These are phyloP conservation scores for Psophia crepitans DNA, from an alignment of 2,113 vertebrate species.

Conservation along the genomic window DNA sequence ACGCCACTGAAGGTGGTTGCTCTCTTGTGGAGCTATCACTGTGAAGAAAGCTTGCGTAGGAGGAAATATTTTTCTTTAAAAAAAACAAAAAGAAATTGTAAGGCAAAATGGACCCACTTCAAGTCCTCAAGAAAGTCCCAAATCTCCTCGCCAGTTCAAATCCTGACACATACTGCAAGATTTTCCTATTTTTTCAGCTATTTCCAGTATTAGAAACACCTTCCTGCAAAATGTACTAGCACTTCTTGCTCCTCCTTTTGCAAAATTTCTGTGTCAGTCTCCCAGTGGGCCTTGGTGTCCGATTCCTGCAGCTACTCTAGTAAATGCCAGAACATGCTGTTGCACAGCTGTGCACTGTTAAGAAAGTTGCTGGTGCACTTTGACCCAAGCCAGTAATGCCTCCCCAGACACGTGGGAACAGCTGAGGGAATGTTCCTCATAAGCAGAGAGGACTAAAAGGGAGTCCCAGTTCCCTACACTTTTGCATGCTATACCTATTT, in stretches of 20 bases:
- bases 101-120: background rate
- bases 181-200: background rate
- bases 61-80: background rate
- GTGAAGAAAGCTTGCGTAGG: background rate
- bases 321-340: background rate
- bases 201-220: background rate
- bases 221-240: background rate
- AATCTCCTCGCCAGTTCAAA: background rate
- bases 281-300: background rate
- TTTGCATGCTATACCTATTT: fast-evolving
- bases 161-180: background rate
- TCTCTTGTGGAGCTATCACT: background rate
- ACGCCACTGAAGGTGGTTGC: background rate
- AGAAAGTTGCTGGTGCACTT: background rate
- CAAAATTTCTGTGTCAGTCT: background rate
- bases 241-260: background rate
- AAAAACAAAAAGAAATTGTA: background rate
- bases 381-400: background rate
- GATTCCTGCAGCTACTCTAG: background rate
- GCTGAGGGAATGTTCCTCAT: background rate
- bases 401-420: background rate
- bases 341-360: background rate
- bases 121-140: background rate
- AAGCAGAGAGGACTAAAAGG: background rate
- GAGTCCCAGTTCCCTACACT: background rate